Evolutionary conservation across 2,797 vertebrate genomes (phyloP).

Genomic region (Pitangus sulphuratus): DNA sequence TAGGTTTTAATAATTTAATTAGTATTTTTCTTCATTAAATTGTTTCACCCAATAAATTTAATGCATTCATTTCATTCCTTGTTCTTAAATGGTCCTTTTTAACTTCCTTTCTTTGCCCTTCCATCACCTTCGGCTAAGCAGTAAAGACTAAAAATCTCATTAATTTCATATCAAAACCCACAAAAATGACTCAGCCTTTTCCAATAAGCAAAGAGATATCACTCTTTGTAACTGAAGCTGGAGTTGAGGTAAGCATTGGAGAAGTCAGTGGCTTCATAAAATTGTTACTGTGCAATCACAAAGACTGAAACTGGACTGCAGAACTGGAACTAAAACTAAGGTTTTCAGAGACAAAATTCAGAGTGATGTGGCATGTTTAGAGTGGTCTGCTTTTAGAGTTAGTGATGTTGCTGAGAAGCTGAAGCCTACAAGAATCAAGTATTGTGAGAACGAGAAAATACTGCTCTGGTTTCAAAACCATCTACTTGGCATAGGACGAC

Average conservation of each 20-base stretch:
- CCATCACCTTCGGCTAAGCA: not conserved
- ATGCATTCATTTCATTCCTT: constrained; percentile 51
- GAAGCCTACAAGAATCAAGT: not conserved
- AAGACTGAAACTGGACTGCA: no score
- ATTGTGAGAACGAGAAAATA: not conserved
- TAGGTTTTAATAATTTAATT: constrained; percentile 79
- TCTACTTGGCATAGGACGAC: not conserved
- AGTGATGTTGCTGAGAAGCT: not conserved
- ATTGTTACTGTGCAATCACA: not conserved
- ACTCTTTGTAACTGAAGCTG: not conserved
- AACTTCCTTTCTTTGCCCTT: not conserved
- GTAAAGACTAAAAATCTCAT: not conserved
- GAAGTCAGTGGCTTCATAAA: not conserved
- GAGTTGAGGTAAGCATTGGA: not conserved
- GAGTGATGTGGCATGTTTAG: not conserved
- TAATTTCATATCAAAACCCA: not conserved
- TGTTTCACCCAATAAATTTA: constrained; percentile 60
- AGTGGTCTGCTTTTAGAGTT: not conserved
- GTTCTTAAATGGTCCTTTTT: constrained; percentile 32
- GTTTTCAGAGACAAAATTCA: not conserved
- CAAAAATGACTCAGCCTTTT: not conserved
- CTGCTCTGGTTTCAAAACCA: not conserved
- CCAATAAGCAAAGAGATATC: not conserved
- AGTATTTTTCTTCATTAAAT: constrained; percentile 76
- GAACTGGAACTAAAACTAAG: not conserved